Evolutionary conservation across 2,113 vertebrate genomes (phyloP).

Genomic region (Physeter macrocephalus): DNA sequence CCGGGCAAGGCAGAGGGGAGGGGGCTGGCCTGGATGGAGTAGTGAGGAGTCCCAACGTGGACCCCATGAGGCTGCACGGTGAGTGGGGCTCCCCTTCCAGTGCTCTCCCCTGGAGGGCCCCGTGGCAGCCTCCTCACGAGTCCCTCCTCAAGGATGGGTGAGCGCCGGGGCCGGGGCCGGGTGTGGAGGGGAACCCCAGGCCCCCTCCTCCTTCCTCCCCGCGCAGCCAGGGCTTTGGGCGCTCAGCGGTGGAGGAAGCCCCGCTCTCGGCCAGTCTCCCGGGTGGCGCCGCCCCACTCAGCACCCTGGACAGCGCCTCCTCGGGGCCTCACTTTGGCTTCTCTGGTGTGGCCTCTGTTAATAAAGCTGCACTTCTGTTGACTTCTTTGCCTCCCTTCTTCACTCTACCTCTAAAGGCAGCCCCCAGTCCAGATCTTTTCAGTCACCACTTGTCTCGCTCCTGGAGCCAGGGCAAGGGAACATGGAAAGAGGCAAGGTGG

Average conservation of each 20-base stretch:
- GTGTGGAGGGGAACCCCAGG: background rate
- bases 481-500: background rate
- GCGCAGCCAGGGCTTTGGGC: background rate
- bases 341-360: background rate
- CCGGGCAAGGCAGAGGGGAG: background rate
- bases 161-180: background rate
- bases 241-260: background rate
- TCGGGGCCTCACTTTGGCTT: background rate
- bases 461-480: background rate
- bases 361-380: background rate
- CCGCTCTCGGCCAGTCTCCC: fast-evolving
- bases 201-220: background rate
- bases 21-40: background rate
- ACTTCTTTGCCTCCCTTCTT: background rate
- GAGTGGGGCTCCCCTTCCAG: background rate
- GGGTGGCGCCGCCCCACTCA: background rate
- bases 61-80: fast-evolving
- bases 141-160: background rate
- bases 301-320: slow-evolving; percentile 70
- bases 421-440: background rate
- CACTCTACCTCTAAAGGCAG: background rate
- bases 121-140: background rate
- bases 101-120: background rate
- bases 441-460: background rate
- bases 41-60: background rate